phyloP scores from a whole-genome alignment of 1,140 invertebrate genomes.

The Trachymyrmex septentrionalis region DNA sequence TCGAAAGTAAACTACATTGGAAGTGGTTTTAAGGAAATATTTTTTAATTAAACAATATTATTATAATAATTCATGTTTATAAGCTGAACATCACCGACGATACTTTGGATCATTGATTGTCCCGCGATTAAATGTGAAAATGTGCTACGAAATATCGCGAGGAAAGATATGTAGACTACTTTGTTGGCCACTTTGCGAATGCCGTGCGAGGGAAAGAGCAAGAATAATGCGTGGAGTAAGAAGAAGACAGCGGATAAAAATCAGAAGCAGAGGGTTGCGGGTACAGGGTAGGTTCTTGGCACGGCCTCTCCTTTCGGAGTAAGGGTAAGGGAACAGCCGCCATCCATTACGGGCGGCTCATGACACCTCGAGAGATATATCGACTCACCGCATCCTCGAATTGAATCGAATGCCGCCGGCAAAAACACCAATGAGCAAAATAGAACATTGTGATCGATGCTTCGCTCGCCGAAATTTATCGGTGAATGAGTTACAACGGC shows the following conservation, averaged over 20 bases:
- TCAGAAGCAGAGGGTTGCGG: constrained; percentile 72
- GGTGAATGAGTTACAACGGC: constrained; percentile 84
- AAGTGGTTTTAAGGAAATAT: neutral
- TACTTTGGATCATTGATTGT: neutral
- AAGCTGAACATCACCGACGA: neutral
- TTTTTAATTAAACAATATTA: neutral
- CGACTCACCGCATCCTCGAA: constrained; percentile 85
- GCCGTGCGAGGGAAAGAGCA: constrained; percentile 13
- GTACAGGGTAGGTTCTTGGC: constrained; percentile 84
- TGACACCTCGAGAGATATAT: constrained; percentile 86
- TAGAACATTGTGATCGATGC: constrained; percentile 86
- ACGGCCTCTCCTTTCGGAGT: constrained; percentile 82
- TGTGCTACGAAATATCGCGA: constrained; percentile 2
- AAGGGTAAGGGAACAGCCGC: constrained; percentile 85
- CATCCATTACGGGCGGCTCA: constrained; percentile 85
- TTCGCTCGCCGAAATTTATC: constrained; percentile 83
- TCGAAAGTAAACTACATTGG: neutral
- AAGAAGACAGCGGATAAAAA: constrained; percentile 66
- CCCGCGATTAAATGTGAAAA: constrained; percentile 22
- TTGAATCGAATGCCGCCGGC: constrained; percentile 85
- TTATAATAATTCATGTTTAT: neutral
- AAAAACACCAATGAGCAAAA: constrained; percentile 86
- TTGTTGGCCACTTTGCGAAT: constrained; percentile 44
- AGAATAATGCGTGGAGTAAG: constrained; percentile 25
- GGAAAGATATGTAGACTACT: neutral